phyloP scores from a whole-genome alignment of 2,888 invertebrate species.

The Caenorhabditis wallacei region DNA sequence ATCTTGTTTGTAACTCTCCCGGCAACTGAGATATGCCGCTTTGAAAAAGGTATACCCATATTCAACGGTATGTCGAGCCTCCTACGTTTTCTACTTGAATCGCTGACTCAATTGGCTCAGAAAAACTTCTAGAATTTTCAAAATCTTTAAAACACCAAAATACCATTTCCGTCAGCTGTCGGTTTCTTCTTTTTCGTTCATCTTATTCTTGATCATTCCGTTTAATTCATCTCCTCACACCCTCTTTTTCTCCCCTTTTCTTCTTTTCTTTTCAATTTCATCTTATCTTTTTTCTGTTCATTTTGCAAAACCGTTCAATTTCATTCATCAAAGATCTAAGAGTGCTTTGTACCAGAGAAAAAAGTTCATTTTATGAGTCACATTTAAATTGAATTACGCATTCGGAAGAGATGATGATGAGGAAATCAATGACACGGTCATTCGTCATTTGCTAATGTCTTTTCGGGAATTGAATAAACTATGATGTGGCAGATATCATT shows the following conservation, averaged over 20 bases:
- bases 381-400: constrained; percentile 38
- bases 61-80: too few relatives aligned
- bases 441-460: constrained; percentile 54
- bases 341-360: constrained; percentile 35
- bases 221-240: not conserved
- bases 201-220: too few relatives aligned
- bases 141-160: constrained; percentile 4
- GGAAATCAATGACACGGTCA: constrained; percentile 26
- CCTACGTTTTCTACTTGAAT: too few relatives aligned
- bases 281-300: constrained; percentile 11
- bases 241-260: constrained; percentile 5
- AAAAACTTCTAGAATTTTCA: too few relatives aligned
- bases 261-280: constrained; percentile 11
- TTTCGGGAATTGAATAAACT: constrained; percentile 33
- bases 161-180: constrained; percentile 47
- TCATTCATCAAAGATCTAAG: constrained; percentile 38
- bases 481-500: constrained; percentile 18
- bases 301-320: constrained; percentile 48
- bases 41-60: too few relatives aligned
- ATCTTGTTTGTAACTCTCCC: too few relatives aligned
- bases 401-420: constrained; percentile 6
- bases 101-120: too few relatives aligned
- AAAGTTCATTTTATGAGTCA: constrained; percentile 51
- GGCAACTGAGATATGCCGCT: too few relatives aligned
- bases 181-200: too few relatives aligned